Evolutionary conservation across 1,140 invertebrate species (phyloP).

Genomic region (Apis laboriosa): DNA sequence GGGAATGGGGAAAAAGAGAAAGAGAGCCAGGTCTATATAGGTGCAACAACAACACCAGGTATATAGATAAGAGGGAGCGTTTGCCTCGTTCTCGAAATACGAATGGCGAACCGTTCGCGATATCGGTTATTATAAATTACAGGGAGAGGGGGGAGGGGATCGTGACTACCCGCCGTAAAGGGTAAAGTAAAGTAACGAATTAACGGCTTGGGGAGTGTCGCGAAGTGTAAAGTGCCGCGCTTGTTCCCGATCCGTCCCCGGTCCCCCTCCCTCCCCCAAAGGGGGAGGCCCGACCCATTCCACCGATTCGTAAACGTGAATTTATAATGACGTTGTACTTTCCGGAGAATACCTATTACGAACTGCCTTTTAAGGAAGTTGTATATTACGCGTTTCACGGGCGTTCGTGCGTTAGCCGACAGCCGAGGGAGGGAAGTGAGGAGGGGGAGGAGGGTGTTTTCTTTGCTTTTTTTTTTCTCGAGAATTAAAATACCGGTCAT

Average conservation of each 20-base stretch:
- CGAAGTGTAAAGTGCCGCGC: slow-evolving; percentile 62
- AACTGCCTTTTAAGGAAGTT: slow-evolving; percentile 61
- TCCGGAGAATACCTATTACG: slow-evolving; percentile 50
- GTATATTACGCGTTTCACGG: slow-evolving; percentile 55
- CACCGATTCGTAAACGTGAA: slow-evolving; percentile 50
- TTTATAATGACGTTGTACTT: slow-evolving; percentile 66
- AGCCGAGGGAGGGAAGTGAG: neutral
- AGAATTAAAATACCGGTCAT: no score
- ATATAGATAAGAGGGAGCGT: slow-evolving; percentile 51
- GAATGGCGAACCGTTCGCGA: slow-evolving; percentile 60
- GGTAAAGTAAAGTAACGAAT: slow-evolving; percentile 69
- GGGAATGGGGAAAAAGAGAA: no score
- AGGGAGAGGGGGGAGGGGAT: slow-evolving; percentile 21
- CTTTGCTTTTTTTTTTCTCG: no score
- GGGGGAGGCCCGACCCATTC: neutral
- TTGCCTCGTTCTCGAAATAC: slow-evolving; percentile 63
- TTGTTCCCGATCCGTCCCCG: slow-evolving; percentile 42
- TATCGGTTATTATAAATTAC: slow-evolving; percentile 70
- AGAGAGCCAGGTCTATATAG: no score
- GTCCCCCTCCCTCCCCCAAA: slow-evolving; percentile 29
- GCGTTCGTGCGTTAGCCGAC: slow-evolving; percentile 15
- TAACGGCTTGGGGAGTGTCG: slow-evolving; percentile 67
- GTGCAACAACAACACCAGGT: no score
- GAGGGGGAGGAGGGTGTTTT: no score
- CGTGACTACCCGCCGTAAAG: slow-evolving; percentile 63